Evolutionary conservation across 2,113 vertebrate species (phyloP), one percentile per base, ranked within the genome.

Genomic region (Alligator sinensis): DNA sequence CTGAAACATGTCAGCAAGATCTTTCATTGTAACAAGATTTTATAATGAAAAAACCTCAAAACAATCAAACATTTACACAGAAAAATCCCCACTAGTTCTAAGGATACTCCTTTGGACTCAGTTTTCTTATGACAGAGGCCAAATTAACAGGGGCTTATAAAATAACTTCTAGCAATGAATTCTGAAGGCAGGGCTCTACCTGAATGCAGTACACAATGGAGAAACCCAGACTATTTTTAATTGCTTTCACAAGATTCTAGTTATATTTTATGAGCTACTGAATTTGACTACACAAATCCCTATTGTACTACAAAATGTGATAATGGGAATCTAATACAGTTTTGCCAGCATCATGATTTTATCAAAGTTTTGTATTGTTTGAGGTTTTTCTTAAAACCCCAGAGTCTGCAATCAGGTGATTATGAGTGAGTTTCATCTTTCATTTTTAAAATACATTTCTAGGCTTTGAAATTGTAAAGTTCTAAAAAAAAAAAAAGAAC

Each of bases 341-440:
- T 78, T 85, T 79, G n/a, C 12, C 28, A 70, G 13, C 22, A 61
- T 19, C 30, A 10, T 6, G 68, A 55, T 80, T 84, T 84, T 81
- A 62, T 15, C 4, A 15, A 16, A 57, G 4, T 17, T 62, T 66
- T 74, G 14, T 38, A 38, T 61, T 72, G 6, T 2, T 57, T 76
- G 1, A 19, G 81, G 4, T 1, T 91, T 79, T 72, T 38, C 66
- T 34, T 30, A 30, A 62, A 90, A 72, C 10, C 2, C 1, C 17
- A 58, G n/a, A n/a, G 64, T 3, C 13, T 90, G 14, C 83, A 76
- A 86, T 64, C 22, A 25, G 59, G 3, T 25, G 7, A 47, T 66
- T 63, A n/a, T 4, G 4, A 28, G 9, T 92, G 60, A 85, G 60
- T 60, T 0, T 0, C 1, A 6, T n/a, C 8, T 9, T 66, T 28